phyloP scores from a whole-genome alignment of 2,888 invertebrate species.

The Acrobasis suavella region DNA sequence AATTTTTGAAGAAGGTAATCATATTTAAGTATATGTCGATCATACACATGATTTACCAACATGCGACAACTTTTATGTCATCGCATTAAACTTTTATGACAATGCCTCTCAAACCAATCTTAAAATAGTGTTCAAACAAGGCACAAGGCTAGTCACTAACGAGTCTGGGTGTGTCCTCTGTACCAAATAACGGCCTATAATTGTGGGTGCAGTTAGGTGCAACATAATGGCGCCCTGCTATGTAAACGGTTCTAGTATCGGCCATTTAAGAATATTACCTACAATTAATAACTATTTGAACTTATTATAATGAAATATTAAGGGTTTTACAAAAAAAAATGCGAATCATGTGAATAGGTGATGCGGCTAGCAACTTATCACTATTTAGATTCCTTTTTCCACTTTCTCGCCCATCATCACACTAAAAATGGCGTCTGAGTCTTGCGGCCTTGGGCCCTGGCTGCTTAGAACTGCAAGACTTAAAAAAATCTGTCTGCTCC shows the following conservation, averaged over 20 bases:
- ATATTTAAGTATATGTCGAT: no score
- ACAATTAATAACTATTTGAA: slow-evolving; percentile 36
- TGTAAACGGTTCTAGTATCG: slow-evolving; percentile 37
- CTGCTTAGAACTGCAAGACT: no score
- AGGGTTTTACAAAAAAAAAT: not conserved
- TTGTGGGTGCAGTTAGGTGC: slow-evolving; percentile 73
- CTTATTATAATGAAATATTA: slow-evolving; percentile 1
- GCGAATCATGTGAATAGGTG: not conserved
- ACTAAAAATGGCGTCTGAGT: no score
- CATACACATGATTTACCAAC: no score
- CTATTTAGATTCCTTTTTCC: no score
- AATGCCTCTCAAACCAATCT: slow-evolving; percentile 17
- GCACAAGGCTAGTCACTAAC: slow-evolving; percentile 73
- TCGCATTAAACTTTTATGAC: not conserved
- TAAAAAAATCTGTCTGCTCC: no score
- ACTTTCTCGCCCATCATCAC: no score
- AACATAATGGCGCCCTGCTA: slow-evolving; percentile 52
- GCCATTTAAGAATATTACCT: slow-evolving; percentile 46
- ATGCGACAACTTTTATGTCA: no score
- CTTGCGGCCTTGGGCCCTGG: no score
- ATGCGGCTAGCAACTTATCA: no score
- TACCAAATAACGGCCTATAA: slow-evolving; percentile 72
- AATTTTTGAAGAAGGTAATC: no score
- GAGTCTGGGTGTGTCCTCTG: slow-evolving; percentile 77
- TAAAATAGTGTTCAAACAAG: slow-evolving; percentile 50